Evolutionary conservation across 1,140 invertebrate genomes (phyloP).

Genomic region (Sogatella furcifera): DNA sequence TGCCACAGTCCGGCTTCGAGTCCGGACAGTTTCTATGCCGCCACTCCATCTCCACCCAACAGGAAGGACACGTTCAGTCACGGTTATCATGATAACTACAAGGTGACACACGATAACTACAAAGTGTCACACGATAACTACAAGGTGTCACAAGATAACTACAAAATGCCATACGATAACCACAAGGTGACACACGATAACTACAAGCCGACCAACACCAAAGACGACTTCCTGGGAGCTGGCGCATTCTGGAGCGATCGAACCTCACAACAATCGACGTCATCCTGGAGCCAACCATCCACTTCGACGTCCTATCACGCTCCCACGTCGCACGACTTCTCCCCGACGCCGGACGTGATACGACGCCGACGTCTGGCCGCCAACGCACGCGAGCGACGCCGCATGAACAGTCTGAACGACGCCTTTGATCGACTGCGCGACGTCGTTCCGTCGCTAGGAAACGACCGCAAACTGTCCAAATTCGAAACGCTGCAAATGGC

Average conservation of each 20-base stretch:
- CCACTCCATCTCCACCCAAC: conserved; percentile 4
- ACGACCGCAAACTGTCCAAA: conserved; percentile 72
- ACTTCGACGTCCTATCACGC: not conserved
- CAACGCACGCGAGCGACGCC: conserved; percentile 62
- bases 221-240: not conserved
- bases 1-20: conserved; percentile 20
- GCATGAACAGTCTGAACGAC: conserved; percentile 75
- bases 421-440: conserved; percentile 69
- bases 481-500: conserved; percentile 85
- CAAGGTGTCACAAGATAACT: not conserved
- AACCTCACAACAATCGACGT: not conserved
- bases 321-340: not conserved
- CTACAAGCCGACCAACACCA: not conserved
- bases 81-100: not conserved
- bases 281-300: too few relatives aligned
- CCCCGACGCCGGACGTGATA: conserved; percentile 34
- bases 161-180: not conserved
- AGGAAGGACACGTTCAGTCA: not conserved
- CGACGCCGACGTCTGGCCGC: conserved; percentile 56
- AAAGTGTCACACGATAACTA: not conserved
- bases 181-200: not conserved
- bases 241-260: not conserved
- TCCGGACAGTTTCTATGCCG: conserved; percentile 17
- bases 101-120: not conserved
- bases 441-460: conserved; percentile 66